A percentile compares a stretch with the other conserved stretches of the same genome.
Evolutionary conservation across 2,797 vertebrate genomes (phyloP).

Genomic region (Oreortyx pictus): DNA sequence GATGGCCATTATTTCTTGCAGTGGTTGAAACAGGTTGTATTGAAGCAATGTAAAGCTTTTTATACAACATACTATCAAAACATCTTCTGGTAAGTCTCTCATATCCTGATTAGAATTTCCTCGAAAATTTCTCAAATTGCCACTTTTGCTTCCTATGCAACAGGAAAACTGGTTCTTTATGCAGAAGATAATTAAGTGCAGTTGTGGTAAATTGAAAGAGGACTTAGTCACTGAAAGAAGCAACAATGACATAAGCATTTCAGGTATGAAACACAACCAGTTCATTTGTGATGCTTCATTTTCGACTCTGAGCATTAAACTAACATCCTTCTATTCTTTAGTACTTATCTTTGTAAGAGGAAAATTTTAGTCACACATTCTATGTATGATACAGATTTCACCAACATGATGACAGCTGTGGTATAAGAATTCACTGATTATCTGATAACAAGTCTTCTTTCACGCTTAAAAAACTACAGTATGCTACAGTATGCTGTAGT

Average conservation of each 20-base stretch:
- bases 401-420: background rate
- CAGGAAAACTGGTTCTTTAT: background rate
- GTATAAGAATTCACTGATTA: background rate
- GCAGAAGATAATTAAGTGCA: background rate
- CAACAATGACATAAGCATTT: background rate
- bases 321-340: background rate
- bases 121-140: background rate
- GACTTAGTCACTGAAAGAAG: accelerated
- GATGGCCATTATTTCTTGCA: background rate
- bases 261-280: background rate
- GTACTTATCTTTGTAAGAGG: background rate
- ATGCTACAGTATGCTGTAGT: background rate
- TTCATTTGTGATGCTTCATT: background rate
- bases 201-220: background rate
- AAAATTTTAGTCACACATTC: background rate
- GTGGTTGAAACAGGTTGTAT: background rate
- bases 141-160: background rate
- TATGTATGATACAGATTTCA: background rate
- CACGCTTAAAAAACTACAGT: background rate
- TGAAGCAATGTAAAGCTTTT: background rate
- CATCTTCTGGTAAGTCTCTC: background rate
- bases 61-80: background rate
- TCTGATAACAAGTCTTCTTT: background rate
- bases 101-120: background rate
- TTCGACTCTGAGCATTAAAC: background rate